Evolutionary conservation across 2,888 invertebrate species (phyloP).

Genomic region (Teleiodes luculella): DNA sequence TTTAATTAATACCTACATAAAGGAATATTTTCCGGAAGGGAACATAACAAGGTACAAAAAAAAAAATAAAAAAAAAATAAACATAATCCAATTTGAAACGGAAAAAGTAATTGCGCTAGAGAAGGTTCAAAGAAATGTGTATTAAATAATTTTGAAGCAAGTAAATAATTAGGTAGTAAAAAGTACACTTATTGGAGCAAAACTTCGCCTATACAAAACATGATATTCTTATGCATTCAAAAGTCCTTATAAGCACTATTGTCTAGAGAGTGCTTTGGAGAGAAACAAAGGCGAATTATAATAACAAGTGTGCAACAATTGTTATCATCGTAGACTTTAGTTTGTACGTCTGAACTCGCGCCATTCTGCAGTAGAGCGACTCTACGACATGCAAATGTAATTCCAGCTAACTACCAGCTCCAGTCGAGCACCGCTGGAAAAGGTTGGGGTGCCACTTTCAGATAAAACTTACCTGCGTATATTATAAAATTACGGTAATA

Average conservation of each 20-base stretch:
- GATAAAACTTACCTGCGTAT: too few species aligned
- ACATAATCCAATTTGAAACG: too few species aligned
- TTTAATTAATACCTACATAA: too few species aligned
- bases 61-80: too few species aligned
- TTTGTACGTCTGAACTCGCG: constrained; percentile 31
- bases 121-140: too few species aligned
- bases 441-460: constrained; percentile 18
- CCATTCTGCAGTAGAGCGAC: constrained; percentile 28
- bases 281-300: constrained; percentile 13
- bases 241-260: not conserved
- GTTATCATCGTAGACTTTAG: constrained; percentile 26
- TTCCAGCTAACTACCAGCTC: constrained; percentile 57
- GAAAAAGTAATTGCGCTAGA: too few species aligned
- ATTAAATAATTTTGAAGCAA: too few species aligned
- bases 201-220: not conserved
- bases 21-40: too few species aligned
- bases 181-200: too few species aligned
- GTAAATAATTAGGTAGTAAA: too few species aligned
- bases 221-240: not conserved
- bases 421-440: constrained; percentile 30
- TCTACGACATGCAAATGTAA: constrained; percentile 70
- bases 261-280: not conserved
- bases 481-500: too few species aligned
- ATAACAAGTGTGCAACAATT: constrained; percentile 12
- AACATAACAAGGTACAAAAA: too few species aligned